Percentiles rank a stretch among this genome's conserved stretches.
Conservation (phyloP, 2,113 vertebrate genomes). For the Microtus richardsoni region DNA sequence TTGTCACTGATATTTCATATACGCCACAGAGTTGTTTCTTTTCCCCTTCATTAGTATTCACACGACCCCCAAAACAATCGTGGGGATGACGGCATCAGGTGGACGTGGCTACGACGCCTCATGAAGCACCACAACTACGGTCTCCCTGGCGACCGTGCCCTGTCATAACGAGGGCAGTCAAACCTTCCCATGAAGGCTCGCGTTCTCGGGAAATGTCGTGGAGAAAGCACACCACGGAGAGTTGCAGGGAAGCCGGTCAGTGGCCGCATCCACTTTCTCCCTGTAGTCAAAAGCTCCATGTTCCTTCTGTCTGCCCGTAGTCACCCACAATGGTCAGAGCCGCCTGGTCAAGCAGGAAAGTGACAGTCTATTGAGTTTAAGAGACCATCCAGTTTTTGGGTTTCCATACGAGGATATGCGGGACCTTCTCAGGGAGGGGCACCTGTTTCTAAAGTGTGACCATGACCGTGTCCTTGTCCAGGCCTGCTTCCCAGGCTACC, state of each 20-base stretch:
- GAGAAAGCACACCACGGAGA: slow-evolving; percentile 32
- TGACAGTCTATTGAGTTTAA: slow-evolving; percentile 58
- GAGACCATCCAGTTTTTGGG: background rate
- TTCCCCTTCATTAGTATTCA: slow-evolving; percentile 67
- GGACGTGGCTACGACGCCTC: background rate
- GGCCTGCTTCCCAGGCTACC: background rate
- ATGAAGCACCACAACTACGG: slow-evolving; percentile 24
- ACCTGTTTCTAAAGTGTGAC: slow-evolving; percentile 10
- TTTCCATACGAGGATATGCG: background rate
- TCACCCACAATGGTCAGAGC: background rate
- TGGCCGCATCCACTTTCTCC: accelerated
- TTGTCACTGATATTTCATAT: slow-evolving; percentile 46
- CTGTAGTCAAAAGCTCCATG: background rate
- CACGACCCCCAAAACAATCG: slow-evolving; percentile 46
- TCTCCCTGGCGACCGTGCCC: slow-evolving; percentile 23
- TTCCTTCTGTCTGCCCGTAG: background rate
- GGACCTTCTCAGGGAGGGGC: background rate
- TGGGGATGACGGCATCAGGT: background rate
- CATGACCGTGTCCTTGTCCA: background rate
- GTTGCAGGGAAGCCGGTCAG: background rate
- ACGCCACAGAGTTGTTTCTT: background rate
- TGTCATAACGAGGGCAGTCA: background rate
- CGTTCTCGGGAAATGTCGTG: slow-evolving; percentile 52
- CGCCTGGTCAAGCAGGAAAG: background rate
- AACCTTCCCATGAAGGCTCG: accelerated